Evolutionary conservation across 1,140 invertebrate species (phyloP).

Genomic region (Brachionus plicatilis): DNA sequence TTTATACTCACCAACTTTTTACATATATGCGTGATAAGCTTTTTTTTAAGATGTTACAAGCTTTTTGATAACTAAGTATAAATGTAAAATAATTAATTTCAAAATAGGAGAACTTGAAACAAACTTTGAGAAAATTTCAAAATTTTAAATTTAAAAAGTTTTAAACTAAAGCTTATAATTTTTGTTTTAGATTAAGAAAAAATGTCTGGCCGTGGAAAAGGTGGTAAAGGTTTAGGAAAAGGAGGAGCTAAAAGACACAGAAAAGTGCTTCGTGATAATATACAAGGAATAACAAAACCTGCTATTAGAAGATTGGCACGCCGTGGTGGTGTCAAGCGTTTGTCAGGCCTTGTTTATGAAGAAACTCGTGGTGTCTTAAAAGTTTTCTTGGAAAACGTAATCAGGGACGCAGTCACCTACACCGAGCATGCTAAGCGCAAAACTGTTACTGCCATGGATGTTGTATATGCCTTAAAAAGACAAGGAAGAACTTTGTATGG

Average conservation of each 20-base stretch:
- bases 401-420: constrained; percentile 74
- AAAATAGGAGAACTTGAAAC: not conserved
- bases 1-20: not conserved
- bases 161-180: not conserved
- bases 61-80: not conserved
- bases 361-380: constrained; percentile 68
- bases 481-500: constrained; percentile 68
- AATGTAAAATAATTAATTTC: not conserved
- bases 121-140: not conserved
- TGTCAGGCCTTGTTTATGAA: constrained; percentile 70
- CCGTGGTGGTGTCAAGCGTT: constrained; percentile 70
- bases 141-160: not conserved
- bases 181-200: not conserved
- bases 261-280: constrained; percentile 64
- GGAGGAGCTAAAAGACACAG: constrained; percentile 51
- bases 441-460: constrained; percentile 77
- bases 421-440: constrained; percentile 73
- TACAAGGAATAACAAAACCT: constrained; percentile 68
- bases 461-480: constrained; percentile 77
- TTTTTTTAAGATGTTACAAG: not conserved
- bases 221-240: constrained; percentile 51
- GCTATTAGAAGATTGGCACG: constrained; percentile 65
- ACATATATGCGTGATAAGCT: not conserved
- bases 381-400: constrained; percentile 74
- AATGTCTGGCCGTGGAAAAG: constrained; percentile 51